These are phyloP conservation scores for Gymnobelideus leadbeateri DNA, from an alignment of 2,113 vertebrate species.

Conservation along the genomic window DNA sequence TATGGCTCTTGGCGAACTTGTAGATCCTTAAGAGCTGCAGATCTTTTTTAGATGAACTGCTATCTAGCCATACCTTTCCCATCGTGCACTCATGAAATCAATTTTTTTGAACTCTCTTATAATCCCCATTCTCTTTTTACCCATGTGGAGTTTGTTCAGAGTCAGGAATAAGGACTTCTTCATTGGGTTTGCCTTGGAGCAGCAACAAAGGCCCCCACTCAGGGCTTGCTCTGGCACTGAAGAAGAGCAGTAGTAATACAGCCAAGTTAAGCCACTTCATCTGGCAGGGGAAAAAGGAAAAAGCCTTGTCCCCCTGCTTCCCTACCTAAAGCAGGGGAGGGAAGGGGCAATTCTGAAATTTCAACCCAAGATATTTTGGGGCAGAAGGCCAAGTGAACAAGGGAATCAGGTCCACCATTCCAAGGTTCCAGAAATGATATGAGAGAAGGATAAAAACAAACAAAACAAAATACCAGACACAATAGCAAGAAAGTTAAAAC, in stretches of 20 bases:
- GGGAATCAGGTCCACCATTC: background rate
- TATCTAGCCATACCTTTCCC: background rate
- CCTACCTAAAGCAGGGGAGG: background rate
- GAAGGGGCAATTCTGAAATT: background rate
- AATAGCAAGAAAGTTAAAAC: conserved; percentile 1
- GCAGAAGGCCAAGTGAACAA: background rate
- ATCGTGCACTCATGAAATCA: background rate
- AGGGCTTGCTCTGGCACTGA: background rate
- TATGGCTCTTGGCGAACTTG: background rate
- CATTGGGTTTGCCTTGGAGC: background rate
- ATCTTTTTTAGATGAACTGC: background rate
- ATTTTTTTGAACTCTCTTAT: background rate
- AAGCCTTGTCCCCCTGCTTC: background rate
- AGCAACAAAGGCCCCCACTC: background rate
- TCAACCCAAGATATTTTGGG: background rate
- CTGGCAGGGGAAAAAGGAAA: background rate
- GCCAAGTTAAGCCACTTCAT: background rate
- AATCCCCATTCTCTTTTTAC: background rate
- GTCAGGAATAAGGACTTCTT: background rate
- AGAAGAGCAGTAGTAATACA: background rate
- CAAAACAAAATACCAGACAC: background rate
- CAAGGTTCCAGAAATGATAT: background rate
- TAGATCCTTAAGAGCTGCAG: background rate
- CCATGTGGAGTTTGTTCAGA: background rate
- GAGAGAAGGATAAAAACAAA: background rate